These are phyloP conservation scores for Bactericera cockerelli DNA, from an alignment of 1,140 invertebrate species.

Conservation along the genomic window DNA sequence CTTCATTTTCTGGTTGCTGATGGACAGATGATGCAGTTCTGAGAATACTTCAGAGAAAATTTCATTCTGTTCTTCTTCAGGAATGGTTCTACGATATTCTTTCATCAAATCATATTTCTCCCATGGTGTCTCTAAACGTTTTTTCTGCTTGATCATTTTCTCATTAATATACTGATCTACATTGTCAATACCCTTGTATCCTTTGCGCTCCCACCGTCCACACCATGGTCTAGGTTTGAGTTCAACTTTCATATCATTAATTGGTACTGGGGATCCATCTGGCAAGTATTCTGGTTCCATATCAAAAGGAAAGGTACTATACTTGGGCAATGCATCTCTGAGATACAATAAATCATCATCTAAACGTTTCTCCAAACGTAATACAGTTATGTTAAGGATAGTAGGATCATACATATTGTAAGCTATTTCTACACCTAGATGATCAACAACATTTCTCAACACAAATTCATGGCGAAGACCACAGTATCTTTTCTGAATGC, in stretches of 20 bases:
- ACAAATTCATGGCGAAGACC: constrained; percentile 73
- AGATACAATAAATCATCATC: constrained; percentile 84
- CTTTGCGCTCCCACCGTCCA: constrained; percentile 63
- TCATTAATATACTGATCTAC: constrained; percentile 40
- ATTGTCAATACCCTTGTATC: constrained; percentile 59
- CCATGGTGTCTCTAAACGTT: constrained; percentile 51
- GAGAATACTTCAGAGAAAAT: constrained; percentile 70
- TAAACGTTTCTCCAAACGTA: constrained; percentile 81
- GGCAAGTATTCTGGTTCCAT: constrained; percentile 70
- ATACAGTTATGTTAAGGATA: constrained; percentile 74
- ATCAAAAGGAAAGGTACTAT: constrained; percentile 83
- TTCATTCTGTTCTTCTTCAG: constrained; percentile 69
- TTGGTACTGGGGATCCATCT: constrained; percentile 60
- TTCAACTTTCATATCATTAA: constrained; percentile 71
- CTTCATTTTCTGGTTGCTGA: constrained; percentile 45
- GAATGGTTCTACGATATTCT: constrained; percentile 70
- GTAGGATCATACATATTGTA: constrained; percentile 92
- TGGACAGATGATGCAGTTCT: constrained; percentile 51
- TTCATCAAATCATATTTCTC: constrained; percentile 91
- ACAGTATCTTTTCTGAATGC: constrained; percentile 63
- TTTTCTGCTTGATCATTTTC: constrained; percentile 39
- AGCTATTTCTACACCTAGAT: constrained; percentile 71
- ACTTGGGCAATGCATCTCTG: constrained; percentile 82
- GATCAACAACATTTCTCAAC: constrained; percentile 84
- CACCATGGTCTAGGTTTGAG: constrained; percentile 76